Percentiles rank a stretch among this genome's conserved stretches.
These are phyloP conservation scores for Phoronis australis DNA, from an alignment of 2,888 invertebrate species.

Conservation along the genomic window DNA sequence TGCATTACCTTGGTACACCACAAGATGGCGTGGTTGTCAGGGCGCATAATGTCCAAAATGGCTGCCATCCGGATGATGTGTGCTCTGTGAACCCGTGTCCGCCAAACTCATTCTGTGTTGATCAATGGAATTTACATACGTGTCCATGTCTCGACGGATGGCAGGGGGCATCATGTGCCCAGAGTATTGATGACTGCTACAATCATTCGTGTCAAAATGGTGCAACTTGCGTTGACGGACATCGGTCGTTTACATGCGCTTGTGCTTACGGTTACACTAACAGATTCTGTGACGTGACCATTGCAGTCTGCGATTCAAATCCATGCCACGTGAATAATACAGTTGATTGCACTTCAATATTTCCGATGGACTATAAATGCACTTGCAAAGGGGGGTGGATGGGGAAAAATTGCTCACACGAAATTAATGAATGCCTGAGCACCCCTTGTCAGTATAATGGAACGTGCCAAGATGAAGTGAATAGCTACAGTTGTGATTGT, in stretches of 20 bases:
- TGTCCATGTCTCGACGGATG: slow-evolving; percentile 40
- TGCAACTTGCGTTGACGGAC: slow-evolving; percentile 28
- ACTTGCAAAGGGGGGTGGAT: slow-evolving; percentile 32
- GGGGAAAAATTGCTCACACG: slow-evolving; percentile 20
- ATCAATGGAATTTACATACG: slow-evolving; percentile 32
- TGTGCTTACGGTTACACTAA: slow-evolving; percentile 27
- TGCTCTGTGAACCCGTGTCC: slow-evolving; percentile 34
- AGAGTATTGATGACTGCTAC: slow-evolving; percentile 32
- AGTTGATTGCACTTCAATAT: slow-evolving; percentile 21
- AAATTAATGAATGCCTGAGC: slow-evolving; percentile 15
- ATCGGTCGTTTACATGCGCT: slow-evolving; percentile 24
- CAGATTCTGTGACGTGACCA: slow-evolving; percentile 22
- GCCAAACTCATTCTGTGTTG: slow-evolving; percentile 28
- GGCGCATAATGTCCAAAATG: slow-evolving; percentile 15
- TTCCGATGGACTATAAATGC: slow-evolving; percentile 27
- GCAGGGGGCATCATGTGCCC: slow-evolving; percentile 29
- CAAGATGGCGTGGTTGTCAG: slow-evolving; percentile 14
- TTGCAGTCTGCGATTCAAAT: slow-evolving; percentile 24
- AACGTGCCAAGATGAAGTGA: slow-evolving; percentile 10
- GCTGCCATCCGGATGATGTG: slow-evolving; percentile 32
- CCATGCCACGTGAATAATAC: slow-evolving; percentile 27
- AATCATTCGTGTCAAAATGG: slow-evolving; percentile 22
- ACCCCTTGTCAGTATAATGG: slow-evolving; percentile 12
- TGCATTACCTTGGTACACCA: slow-evolving; percentile 13
- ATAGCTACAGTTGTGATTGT: slow-evolving; percentile 14